Evolutionary conservation across 2,888 invertebrate species (phyloP).

Genomic region (Ommatoiulus sabulosus): DNA sequence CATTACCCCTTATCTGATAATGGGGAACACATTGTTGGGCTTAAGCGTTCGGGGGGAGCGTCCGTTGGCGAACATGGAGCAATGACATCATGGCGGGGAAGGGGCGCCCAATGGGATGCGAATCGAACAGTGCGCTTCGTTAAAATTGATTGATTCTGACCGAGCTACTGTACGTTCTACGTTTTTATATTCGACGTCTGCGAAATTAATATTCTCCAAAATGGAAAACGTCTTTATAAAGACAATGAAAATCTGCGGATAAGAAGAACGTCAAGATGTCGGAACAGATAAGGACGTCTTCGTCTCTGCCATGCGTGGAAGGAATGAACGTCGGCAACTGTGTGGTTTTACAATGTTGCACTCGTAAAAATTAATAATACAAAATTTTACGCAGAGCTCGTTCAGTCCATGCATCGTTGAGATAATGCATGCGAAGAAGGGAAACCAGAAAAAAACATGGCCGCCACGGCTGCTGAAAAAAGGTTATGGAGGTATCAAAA

Average conservation of each 20-base stretch:
- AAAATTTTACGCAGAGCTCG: neutral
- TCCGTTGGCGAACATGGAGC: neutral
- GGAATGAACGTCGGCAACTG: neutral
- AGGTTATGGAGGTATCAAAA: too few relatives aligned
- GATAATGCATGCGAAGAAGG: neutral
- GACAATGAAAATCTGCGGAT: slow-evolving; percentile 7
- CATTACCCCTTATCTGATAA: slow-evolving; percentile 40
- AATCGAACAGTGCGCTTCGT: slow-evolving; percentile 44
- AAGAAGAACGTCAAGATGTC: slow-evolving; percentile 36
- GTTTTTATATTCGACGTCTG: neutral
- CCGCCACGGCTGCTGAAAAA: too few relatives aligned
- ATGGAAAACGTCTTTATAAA: neutral
- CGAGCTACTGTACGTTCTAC: neutral
- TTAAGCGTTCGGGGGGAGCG: slow-evolving; percentile 46
- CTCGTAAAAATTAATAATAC: slow-evolving; percentile 21
- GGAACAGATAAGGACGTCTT: slow-evolving; percentile 2
- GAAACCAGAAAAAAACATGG: neutral
- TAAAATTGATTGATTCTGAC: slow-evolving; percentile 49
- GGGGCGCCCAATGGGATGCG: slow-evolving; percentile 25
- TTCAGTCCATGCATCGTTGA: neutral
- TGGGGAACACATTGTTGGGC: slow-evolving; percentile 47
- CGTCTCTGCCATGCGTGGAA: neutral
- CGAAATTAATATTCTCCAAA: neutral
- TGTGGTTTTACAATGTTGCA: neutral
- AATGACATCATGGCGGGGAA: slow-evolving; percentile 47